These are phyloP conservation scores for Nannospalax galili DNA, from an alignment of 2,113 vertebrate species.

Conservation along the genomic window DNA sequence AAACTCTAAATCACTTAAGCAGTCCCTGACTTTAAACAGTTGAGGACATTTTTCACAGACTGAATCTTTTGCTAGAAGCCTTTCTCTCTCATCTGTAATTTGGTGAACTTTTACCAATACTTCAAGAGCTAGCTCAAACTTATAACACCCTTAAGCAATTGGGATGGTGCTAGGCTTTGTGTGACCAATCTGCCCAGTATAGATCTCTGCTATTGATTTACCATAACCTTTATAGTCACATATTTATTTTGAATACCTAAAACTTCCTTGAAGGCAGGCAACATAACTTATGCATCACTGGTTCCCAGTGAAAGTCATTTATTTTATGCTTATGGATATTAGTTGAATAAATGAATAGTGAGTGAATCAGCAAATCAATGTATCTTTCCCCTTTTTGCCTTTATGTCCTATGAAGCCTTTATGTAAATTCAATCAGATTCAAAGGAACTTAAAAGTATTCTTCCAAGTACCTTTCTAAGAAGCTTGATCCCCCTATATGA, in stretches of 20 bases:
- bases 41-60: background rate
- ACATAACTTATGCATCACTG: background rate
- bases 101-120: background rate
- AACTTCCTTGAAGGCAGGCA: background rate
- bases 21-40: background rate
- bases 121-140: background rate
- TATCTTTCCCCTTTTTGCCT: conserved; percentile 40
- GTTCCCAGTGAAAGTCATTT: background rate
- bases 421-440: conserved; percentile 12
- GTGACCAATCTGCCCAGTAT: background rate
- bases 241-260: background rate
- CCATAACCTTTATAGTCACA: background rate
- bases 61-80: background rate
- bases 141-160: background rate
- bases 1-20: background rate
- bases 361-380: conserved; percentile 11
- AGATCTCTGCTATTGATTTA: background rate
- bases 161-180: background rate
- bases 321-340: conserved; percentile 35
- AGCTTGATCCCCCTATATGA: background rate
- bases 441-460: conserved; percentile 5
- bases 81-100: background rate
- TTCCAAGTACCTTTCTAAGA: conserved; percentile 43
- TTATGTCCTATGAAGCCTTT: conserved; percentile 18
- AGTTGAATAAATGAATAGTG: conserved; percentile 54